Conservation (phyloP, 2,797 vertebrate species). For the Sebastes paucispinis region DNA sequence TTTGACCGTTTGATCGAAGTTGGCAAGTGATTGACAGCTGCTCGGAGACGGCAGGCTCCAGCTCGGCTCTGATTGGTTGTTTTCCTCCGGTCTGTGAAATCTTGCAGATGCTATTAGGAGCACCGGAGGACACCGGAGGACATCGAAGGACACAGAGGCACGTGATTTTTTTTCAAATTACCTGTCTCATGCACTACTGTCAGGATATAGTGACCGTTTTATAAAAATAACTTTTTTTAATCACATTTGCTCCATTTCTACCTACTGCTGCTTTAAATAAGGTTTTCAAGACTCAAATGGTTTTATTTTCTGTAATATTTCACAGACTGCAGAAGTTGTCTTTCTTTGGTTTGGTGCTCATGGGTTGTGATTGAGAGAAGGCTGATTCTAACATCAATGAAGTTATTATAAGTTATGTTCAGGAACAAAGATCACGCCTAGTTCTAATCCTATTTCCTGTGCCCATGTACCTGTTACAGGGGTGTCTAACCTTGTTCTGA, state of each 20-base stretch:
- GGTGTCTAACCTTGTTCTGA: neutral
- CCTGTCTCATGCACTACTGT: too few relatives aligned
- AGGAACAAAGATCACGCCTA: neutral
- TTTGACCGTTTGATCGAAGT: too few relatives aligned
- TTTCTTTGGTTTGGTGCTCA: neutral
- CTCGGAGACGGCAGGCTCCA: too few relatives aligned
- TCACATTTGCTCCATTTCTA: too few relatives aligned
- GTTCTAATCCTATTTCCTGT: neutral
- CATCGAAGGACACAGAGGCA: too few relatives aligned
- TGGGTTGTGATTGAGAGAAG: neutral
- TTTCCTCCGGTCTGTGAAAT: too few relatives aligned
- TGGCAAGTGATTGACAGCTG: too few relatives aligned
- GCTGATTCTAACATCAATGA: neutral
- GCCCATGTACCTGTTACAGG: neutral
- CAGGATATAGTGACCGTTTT: rapidly evolving
- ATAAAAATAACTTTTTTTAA: too few relatives aligned
- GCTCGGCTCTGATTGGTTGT: too few relatives aligned
- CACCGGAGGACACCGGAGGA: too few relatives aligned
- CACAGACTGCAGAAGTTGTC: neutral
- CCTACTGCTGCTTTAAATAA: neutral
- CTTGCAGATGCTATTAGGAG: too few relatives aligned
- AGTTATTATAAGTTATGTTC: neutral
- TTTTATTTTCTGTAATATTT: neutral
- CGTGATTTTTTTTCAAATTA: too few relatives aligned
- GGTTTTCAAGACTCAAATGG: neutral